Evolutionary conservation across 2,113 vertebrate genomes (phyloP), one percentile per base, ranked within the genome.

Genomic region (Sphyrna mokarran): DNA sequence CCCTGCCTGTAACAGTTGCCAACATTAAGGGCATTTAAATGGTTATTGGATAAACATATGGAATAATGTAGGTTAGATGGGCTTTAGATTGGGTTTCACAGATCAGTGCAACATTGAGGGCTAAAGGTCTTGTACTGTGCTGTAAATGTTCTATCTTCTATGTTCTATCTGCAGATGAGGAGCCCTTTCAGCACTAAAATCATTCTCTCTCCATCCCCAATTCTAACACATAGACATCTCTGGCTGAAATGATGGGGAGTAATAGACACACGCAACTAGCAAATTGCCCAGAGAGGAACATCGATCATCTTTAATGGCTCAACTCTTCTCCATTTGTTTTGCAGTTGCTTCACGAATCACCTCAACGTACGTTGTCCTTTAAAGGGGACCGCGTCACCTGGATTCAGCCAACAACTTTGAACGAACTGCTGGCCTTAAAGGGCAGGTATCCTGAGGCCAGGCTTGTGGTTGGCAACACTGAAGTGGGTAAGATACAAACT

Each of bases 401-500:
- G 99, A 97, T 99, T 95, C 99, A 99, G 97, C 98, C 98, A 1
- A 96, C 96, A 2, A 98, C 96, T 69, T 97, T 99, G 89, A 93
- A 96, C 0, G 97, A 98, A 96, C 95, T 99, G 37, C 96, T 99
- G 96, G 96, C 96, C 10, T 98, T 99, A 95, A 99, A 99, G 96
- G 97, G 97, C 66, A 96, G 97, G 96, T 96, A 98, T 94, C 98
- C 99, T 0, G 96, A 97, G 0, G 98, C 98, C 96, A 98, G 98
- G 96, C 97, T 99, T 0, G 99, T 99, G 95, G 98, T 99, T 96
- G 99, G 99, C 18, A 99, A 99, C 98, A 99, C 99, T 0, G 99
- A 99, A 99, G 98, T 99, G 0, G 99, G 99, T 99, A 96, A 98
- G 98, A 96, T 33, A 69, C 13, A 66, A 33, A 66, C 33, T 8